phyloP scores from a whole-genome alignment of 2,797 vertebrate genomes.

The Arrhamphus sclerolepis region DNA sequence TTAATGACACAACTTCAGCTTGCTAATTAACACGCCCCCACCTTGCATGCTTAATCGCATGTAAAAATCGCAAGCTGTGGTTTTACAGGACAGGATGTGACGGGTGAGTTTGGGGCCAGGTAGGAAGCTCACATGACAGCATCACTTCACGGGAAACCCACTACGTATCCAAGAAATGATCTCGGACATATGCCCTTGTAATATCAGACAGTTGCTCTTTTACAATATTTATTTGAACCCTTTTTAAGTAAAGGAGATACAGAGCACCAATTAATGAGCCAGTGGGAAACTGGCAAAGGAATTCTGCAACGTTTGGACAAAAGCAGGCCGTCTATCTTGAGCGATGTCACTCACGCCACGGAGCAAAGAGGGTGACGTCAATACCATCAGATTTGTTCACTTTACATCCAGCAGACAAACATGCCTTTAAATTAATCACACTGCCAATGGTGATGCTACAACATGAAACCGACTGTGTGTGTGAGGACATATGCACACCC shows the following conservation, averaged over 20 bases:
- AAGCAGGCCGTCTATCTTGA: too few relatives aligned
- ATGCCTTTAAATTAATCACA: too few relatives aligned
- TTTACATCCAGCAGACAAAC: too few relatives aligned
- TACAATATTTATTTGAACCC: not conserved
- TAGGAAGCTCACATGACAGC: not conserved
- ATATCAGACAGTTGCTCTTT: not conserved
- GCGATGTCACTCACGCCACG: too few relatives aligned
- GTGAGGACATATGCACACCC: constrained; percentile 37
- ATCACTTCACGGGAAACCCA: too few relatives aligned
- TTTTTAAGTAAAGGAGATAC: too few relatives aligned
- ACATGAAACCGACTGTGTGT: constrained; percentile 46
- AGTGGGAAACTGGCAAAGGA: too few relatives aligned
- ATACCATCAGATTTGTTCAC: too few relatives aligned
- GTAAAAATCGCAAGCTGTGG: not conserved
- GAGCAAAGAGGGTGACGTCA: too few relatives aligned
- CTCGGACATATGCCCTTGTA: not conserved
- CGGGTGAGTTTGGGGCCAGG: not conserved
- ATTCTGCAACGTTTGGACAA: too few relatives aligned
- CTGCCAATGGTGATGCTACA: constrained; percentile 40
- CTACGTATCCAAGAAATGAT: too few relatives aligned
- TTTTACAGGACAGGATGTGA: not conserved
- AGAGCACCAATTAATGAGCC: too few relatives aligned
- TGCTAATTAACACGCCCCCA: not conserved
- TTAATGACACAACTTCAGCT: not conserved
- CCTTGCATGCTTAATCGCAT: not conserved